Conservation (phyloP, 2,888 invertebrate genomes). For the Ashinkailepas kermadecensis region DNA sequence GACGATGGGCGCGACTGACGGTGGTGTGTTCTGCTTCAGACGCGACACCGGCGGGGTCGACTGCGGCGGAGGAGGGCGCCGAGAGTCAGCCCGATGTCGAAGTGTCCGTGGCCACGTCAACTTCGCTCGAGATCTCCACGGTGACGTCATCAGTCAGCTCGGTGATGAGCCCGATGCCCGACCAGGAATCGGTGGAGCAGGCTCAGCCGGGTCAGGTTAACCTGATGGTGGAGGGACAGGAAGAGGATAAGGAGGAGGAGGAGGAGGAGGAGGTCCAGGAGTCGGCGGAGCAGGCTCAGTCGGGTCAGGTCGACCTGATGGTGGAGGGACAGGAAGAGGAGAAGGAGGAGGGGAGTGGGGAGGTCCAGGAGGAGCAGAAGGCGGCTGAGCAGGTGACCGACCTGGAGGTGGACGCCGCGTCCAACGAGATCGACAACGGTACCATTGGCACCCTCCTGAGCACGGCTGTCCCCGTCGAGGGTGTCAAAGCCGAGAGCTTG, state of each 20-base stretch:
- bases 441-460: background rate
- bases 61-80: background rate
- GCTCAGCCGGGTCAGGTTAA: background rate
- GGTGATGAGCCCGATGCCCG: background rate
- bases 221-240: background rate
- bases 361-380: background rate
- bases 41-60: background rate
- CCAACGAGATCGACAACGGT: background rate
- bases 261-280: background rate
- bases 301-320: too few relatives aligned
- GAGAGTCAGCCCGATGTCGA: background rate
- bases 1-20: too few relatives aligned
- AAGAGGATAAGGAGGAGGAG: background rate
- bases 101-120: background rate
- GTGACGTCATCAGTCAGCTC: conserved; percentile 6
- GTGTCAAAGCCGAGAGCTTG: too few relatives aligned
- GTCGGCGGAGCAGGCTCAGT: background rate
- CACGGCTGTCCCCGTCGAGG: too few relatives aligned
- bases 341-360: background rate
- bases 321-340: background rate
- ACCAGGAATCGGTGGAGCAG: background rate
- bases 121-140: background rate
- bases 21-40: background rate
- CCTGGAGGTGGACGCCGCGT: background rate
- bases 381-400: background rate